Conservation (phyloP, 2,797 vertebrate species). For the Esox masquinongy region DNA sequence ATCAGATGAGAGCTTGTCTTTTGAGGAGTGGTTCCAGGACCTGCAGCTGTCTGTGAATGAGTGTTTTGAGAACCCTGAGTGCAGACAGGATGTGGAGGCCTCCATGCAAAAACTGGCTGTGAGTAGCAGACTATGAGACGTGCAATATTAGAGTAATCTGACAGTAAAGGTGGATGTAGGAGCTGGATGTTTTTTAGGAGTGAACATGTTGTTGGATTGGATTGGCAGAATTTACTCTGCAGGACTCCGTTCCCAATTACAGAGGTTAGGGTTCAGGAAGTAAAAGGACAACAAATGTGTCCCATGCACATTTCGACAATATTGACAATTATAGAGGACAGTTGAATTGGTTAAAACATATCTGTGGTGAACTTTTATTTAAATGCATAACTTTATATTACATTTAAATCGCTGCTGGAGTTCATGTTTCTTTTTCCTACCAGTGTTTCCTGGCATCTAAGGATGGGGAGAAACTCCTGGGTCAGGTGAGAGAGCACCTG, state of each 20-base stretch:
- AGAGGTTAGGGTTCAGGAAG: too few relatives aligned
- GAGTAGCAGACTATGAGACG: conserved; percentile 30
- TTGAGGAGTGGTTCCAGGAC: conserved; percentile 86
- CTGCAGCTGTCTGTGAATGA: conserved; percentile 83
- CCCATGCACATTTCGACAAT: too few relatives aligned
- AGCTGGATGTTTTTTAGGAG: background rate
- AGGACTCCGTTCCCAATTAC: too few relatives aligned
- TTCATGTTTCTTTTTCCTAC: background rate
- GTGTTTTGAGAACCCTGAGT: conserved; percentile 88
- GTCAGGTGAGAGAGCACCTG: conserved; percentile 76
- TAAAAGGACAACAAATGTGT: too few relatives aligned
- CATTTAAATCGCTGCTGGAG: background rate
- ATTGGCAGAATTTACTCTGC: background rate
- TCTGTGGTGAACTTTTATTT: too few relatives aligned
- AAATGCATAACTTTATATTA: background rate
- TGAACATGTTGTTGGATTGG: background rate
- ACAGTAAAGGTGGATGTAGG: background rate
- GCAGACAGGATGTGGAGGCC: conserved; percentile 73
- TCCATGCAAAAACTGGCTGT: conserved; percentile 83
- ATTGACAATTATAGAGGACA: too few relatives aligned
- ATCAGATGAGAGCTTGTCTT: conserved; percentile 84
- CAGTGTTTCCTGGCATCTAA: conserved; percentile 83
- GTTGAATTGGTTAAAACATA: too few relatives aligned
- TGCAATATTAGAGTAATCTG: background rate
- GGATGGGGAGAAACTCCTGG: conserved; percentile 77